Base-by-base conservation (phyloP, 2,888 invertebrate species). In the Morpho deidamia region DNA sequence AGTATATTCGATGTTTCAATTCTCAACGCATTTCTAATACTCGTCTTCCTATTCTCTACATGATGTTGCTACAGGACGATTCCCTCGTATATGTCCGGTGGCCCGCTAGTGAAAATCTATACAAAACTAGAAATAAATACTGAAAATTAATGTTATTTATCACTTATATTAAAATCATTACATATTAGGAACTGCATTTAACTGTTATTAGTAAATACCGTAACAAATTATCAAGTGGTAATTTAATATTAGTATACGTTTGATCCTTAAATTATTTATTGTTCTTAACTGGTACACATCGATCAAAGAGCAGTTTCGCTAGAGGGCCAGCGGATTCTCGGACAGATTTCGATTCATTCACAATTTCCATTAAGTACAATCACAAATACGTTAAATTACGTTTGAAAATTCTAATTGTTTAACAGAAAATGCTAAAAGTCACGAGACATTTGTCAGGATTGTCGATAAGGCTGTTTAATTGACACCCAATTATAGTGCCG, bases 111-210 rank as follows among this genome's bases (percentile, higher is more conserved):
- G 70, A 76, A 65, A 50, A 55, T 60, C 46, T 54, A 58, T 73
- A 72, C 54, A 71, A 71, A 77, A 76, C 71, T 72, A 70, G 62
- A 69, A 66, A 64, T 64, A 74, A 70, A 70, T 65, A 67, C 68
- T 69, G 71, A 67, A 73, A 81, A 77, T 75, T 73, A 82, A 77
- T 72, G 76, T 67, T 66, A 65, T 67, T 69, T 77, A 70, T 71
- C 69, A 76, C 78, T 74, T 74, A 78, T 79, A 68, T 64, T 73
- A 70, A 53, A 62, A 59, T 75, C 70, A 76, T 78, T 78, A 74
- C 70, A 66, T 77, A 79, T 78, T 88, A 89, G 88, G 88, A 89
- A 89, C 88, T 88, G 84, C 72, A 70, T 71, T 78, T 81, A 71
- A 78, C 71, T 78, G 78, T 81, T 80, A 81, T 74, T 76, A 64